Conservation (phyloP, 2,888 invertebrate species). For the Andricus curvator region DNA sequence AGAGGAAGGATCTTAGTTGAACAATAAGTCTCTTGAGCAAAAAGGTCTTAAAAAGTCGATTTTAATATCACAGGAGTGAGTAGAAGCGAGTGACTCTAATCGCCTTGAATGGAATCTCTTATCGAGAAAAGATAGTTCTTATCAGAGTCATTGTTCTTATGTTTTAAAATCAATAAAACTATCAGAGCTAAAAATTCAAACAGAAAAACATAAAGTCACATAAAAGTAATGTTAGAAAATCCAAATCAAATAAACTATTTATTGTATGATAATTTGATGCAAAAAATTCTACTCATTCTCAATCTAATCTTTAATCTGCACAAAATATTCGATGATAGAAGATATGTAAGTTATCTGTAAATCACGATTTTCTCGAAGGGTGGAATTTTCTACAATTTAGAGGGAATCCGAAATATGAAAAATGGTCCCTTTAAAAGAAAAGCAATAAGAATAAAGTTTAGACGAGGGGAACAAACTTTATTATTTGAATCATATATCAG, state of each 20-base stretch:
- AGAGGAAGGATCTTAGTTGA: not conserved
- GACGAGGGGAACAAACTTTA: not conserved
- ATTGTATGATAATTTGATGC: too few species aligned
- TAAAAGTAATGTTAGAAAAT: too few species aligned
- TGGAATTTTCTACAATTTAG: not conserved
- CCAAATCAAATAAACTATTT: too few species aligned
- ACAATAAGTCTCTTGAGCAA: not conserved
- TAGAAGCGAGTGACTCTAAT: not conserved
- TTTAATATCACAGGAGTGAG: not conserved
- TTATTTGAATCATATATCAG: too few species aligned
- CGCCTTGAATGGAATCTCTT: not conserved
- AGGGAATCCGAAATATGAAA: constrained; percentile 6
- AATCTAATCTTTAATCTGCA: too few species aligned
- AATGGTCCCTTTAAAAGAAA: not conserved
- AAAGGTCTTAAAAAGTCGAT: not conserved
- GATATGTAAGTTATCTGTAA: too few species aligned
- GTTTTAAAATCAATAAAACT: too few species aligned
- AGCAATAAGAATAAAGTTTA: not conserved
- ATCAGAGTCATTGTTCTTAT: not conserved
- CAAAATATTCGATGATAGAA: too few species aligned
- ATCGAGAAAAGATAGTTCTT: not conserved
- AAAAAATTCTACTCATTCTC: too few species aligned
- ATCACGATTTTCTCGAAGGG: not conserved
- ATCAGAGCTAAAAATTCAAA: too few species aligned
- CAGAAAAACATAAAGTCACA: too few species aligned